A percentile compares a stretch with the other conserved stretches of the same genome.
These are phyloP conservation scores for Burhinus bistriatus DNA, from an alignment of 2,113 vertebrate species.

Conservation along the genomic window DNA sequence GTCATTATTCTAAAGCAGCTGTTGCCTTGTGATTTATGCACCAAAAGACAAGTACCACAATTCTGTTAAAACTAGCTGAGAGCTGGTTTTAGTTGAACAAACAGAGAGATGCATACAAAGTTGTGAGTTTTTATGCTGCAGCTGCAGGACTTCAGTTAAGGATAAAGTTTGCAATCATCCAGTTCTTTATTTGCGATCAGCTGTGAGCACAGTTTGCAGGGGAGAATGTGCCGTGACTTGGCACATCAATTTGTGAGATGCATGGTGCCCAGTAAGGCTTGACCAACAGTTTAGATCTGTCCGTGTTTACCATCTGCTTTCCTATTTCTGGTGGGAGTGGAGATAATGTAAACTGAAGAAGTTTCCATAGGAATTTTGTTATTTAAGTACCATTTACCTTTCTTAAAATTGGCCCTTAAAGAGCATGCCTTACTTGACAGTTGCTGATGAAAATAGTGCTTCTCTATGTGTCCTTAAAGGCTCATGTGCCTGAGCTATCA, in stretches of 20 bases:
- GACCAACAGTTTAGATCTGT: background rate
- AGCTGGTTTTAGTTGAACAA: background rate
- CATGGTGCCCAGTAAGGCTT: background rate
- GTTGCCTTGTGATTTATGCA: background rate
- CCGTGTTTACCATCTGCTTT: background rate
- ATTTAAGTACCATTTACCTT: background rate
- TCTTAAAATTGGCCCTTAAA: background rate
- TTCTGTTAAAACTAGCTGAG: background rate
- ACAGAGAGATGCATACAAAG: background rate
- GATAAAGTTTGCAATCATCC: background rate
- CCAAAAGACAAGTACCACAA: background rate
- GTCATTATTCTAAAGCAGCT: background rate
- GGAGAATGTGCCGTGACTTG: background rate
- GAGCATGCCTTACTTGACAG: background rate
- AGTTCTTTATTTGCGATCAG: background rate
- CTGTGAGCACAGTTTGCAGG: fast-evolving
- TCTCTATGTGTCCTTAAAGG: background rate
- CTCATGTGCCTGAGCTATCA: background rate
- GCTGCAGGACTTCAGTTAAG: background rate
- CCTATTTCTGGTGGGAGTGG: background rate
- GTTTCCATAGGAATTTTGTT: background rate
- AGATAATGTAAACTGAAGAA: background rate
- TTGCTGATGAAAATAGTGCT: background rate
- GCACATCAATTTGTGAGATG: background rate
- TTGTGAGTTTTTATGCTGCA: background rate